Conservation (phyloP, 2,888 invertebrate species). For the Drosophila cyrtoloma region DNA sequence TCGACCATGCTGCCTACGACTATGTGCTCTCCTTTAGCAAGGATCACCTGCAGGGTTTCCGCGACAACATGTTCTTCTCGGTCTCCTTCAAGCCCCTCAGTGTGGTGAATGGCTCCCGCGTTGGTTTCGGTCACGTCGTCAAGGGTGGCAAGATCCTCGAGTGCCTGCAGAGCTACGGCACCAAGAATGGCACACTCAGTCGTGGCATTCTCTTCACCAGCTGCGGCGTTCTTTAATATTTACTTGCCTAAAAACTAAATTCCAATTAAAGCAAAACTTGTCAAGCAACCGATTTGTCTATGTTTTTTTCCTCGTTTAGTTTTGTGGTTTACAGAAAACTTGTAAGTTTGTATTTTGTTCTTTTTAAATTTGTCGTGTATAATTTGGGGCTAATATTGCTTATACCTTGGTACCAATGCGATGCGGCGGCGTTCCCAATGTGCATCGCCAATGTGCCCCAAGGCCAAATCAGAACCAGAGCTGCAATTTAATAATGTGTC, state of each 20-base stretch:
- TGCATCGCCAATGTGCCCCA: not conserved
- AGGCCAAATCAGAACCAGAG: not conserved
- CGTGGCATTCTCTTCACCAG: constrained; percentile 62
- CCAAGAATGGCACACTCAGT: constrained; percentile 78
- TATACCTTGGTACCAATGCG: not conserved
- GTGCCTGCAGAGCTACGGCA: constrained; percentile 74
- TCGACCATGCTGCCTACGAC: constrained; percentile 59
- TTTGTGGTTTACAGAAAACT: not conserved
- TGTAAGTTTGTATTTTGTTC: not conserved
- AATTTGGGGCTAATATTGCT: not conserved
- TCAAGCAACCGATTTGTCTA: not conserved
- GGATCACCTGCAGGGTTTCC: constrained; percentile 53
- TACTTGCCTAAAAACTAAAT: constrained; percentile 12
- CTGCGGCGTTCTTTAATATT: constrained; percentile 68
- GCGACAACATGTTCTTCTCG: constrained; percentile 60
- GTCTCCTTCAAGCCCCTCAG: constrained; percentile 78
- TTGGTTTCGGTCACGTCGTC: constrained; percentile 77
- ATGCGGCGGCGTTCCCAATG: not conserved
- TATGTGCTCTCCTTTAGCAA: constrained; percentile 70
- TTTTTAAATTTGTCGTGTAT: constrained; percentile 19
- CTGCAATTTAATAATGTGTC: not conserved
- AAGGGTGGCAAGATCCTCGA: constrained; percentile 72
- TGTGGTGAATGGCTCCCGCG: constrained; percentile 71
- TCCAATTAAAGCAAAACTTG: not conserved
- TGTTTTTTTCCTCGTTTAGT: not conserved